These are phyloP conservation scores for Thumatha senex DNA, from an alignment of 2,888 invertebrate genomes.

Conservation along the genomic window DNA sequence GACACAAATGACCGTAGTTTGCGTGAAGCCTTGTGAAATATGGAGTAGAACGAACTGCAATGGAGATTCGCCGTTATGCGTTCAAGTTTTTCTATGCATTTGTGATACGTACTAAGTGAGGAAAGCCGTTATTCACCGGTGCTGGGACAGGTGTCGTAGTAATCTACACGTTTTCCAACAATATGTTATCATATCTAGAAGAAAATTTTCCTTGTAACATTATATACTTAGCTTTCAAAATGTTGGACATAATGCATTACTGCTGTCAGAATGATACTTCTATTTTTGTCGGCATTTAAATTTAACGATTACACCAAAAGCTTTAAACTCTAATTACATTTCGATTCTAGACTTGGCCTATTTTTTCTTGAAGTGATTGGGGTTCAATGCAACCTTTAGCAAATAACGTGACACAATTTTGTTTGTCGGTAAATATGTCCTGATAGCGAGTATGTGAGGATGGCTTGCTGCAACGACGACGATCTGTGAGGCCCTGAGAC, in stretches of 20 bases:
- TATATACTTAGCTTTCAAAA: constrained; percentile 5
- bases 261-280: background rate
- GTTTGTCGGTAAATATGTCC: too few species aligned
- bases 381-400: too few species aligned
- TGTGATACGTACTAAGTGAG: constrained; percentile 42
- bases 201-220: too few species aligned
- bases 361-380: too few species aligned
- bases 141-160: constrained; percentile 58
- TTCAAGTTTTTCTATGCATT: constrained; percentile 67
- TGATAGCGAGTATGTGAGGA: too few species aligned
- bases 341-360: too few species aligned
- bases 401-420: too few species aligned
- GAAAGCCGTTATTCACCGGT: constrained; percentile 67
- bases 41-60: constrained; percentile 45
- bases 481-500: too few species aligned
- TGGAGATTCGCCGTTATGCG: constrained; percentile 58
- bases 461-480: too few species aligned
- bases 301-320: too few species aligned
- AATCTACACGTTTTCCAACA: constrained; percentile 50
- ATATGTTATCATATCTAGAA: constrained; percentile 5
- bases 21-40: constrained; percentile 47
- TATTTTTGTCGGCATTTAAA: too few species aligned
- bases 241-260: constrained; percentile 3
- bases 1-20: constrained; percentile 35
- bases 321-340: too few species aligned